Conservation (phyloP, 2,888 invertebrate genomes). For the Chorisops tibialis region DNA sequence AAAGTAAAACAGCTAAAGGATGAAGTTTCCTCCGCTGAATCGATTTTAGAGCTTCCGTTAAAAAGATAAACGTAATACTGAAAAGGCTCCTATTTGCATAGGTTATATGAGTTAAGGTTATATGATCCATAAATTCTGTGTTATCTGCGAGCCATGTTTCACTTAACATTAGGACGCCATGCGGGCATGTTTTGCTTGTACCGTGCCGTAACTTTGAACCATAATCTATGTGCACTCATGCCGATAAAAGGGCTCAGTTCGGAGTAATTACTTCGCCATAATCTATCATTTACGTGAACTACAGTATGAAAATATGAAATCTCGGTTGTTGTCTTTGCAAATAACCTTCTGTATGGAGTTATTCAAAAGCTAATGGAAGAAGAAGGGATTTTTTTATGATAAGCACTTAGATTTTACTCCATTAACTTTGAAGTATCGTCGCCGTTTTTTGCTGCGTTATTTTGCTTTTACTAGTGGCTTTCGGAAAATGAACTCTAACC, state of each 20-base stretch:
- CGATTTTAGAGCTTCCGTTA: conserved; percentile 14
- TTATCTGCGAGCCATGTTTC: conserved; percentile 28
- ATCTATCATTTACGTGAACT: conserved; percentile 11
- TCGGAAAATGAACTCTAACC: too few species aligned
- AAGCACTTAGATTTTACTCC: too few species aligned
- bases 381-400: too few species aligned
- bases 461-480: too few species aligned
- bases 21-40: conserved; percentile 16
- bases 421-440: too few species aligned
- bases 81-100: conserved; percentile 4
- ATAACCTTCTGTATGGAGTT: too few species aligned
- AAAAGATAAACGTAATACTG: neutral
- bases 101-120: conserved; percentile 21
- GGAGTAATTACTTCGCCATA: conserved; percentile 24
- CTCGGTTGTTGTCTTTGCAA: too few species aligned
- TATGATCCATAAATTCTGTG: conserved; percentile 31
- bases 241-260: conserved; percentile 21
- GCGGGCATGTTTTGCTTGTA: too few species aligned
- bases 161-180: conserved; percentile 15
- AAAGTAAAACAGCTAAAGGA: conserved; percentile 16
- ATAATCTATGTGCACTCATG: conserved; percentile 18
- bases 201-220: too few species aligned
- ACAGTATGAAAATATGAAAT: too few species aligned
- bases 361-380: too few species aligned
- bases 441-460: too few species aligned